Conservation (phyloP, 2,888 invertebrate genomes). For the Anarsia innoxiella region DNA sequence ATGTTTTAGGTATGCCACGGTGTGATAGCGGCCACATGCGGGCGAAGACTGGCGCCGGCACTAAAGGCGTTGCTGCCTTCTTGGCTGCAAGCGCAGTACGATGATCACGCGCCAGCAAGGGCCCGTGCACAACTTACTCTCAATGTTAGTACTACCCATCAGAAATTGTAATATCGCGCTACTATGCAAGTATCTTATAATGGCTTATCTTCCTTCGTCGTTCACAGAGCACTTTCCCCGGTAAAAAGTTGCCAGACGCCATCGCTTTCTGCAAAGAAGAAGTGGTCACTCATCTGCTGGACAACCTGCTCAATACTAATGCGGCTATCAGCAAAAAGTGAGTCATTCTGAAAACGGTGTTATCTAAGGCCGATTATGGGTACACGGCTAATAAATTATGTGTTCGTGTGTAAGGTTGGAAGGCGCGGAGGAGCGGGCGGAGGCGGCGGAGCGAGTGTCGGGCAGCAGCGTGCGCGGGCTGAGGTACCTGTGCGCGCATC, state of each 20-base stretch:
- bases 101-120: conserved; percentile 87
- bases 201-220: no score
- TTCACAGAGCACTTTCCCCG: conserved; percentile 83
- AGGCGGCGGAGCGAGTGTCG: conserved; percentile 25
- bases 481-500: conserved; percentile 24
- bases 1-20: conserved; percentile 79
- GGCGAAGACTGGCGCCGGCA: conserved; percentile 85
- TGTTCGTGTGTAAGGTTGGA: conserved; percentile 30
- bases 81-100: conserved; percentile 91
- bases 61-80: conserved; percentile 85
- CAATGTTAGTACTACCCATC: conserved; percentile 26
- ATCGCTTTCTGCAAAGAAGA: conserved; percentile 88
- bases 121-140: conserved; percentile 31
- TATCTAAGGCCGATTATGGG: no score
- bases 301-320: conserved; percentile 63
- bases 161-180: no score
- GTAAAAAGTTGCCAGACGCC: conserved; percentile 85
- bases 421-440: conserved; percentile 31
- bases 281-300: conserved; percentile 82
- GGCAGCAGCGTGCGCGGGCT: conserved; percentile 38
- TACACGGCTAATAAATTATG: background rate
- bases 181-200: no score
- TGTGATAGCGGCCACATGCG: conserved; percentile 76
- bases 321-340: conserved; percentile 39
- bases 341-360: no score